Evolutionary conservation across 1,140 invertebrate genomes (phyloP), one percentile per base, ranked within the genome.

Genomic region (Calosoma granatense): DNA sequence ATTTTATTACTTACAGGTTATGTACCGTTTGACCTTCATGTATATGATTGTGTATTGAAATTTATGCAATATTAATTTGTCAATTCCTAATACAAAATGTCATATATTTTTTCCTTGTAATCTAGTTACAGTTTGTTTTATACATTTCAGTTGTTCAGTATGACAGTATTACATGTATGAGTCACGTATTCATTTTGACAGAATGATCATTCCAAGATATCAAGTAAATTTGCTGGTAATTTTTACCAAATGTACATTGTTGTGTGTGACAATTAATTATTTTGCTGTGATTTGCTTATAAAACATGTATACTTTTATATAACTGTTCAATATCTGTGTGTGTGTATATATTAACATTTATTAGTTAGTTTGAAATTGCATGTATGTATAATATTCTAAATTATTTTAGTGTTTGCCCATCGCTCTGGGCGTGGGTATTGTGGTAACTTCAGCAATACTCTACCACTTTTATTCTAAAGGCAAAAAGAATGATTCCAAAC

Each of bases 391-490:
- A 30, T 47, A 47, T 47, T 51, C n/a, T 51, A 17, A 55, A 17
- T 58, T 69, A 67, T 61, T 65, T 3, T 62, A 86, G 85, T 68
- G 82, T 36, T 62, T 86, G 1, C 81, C 84, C 2, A 68, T 85
- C 57, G 66, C 80, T 6, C 71, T 84, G 56, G 88, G 88, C 17
- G 75, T 90, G 21, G 87, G 83, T n/a, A 79, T 88, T 47, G 80
- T 90, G 14, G 75, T 88, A 15, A 79, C 84, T 11, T 80, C 89
- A 30, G 82, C 83, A 51, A 71, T 85, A 66, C 87, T 64, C 60
- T 83, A 68, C 73, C 88, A 74, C 79, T 73, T 72, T 54, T 86
- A 71, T 73, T 77, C 75, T 62, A 78, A 72, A 71, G 67, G 52
- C 65, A 71, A 56, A 72, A 73, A 54, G 68, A 69, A 20, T 6